A percentile compares a stretch with the other conserved stretches of the same genome.
Evolutionary conservation across 2,888 invertebrate species (phyloP).

Genomic region (Saturnia pavonia): DNA sequence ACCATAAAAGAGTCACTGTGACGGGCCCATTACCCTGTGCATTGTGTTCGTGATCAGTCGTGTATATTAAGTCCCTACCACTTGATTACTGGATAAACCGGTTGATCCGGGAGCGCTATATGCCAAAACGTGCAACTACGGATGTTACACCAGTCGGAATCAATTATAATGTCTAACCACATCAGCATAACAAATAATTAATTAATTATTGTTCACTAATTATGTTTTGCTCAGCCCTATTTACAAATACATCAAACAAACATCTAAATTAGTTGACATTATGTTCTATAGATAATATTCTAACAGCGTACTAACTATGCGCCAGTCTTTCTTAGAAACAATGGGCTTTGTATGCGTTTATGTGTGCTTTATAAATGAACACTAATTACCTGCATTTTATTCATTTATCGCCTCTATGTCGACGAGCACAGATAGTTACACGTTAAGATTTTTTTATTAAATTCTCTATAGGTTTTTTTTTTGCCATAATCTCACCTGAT

Average conservation of each 20-base stretch:
- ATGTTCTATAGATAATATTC: background rate
- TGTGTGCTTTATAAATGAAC: background rate
- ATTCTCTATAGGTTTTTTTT: too few relatives aligned
- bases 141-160: too few relatives aligned
- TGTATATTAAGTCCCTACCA: too few relatives aligned
- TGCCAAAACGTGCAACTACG: too few relatives aligned
- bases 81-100: too few relatives aligned
- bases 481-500: too few relatives aligned
- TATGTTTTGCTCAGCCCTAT: background rate
- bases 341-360: constrained; percentile 7
- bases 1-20: too few relatives aligned
- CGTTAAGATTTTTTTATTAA: background rate
- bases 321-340: constrained; percentile 9
- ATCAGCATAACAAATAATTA: too few relatives aligned
- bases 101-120: too few relatives aligned
- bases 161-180: too few relatives aligned
- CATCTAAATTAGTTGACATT: background rate
- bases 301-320: background rate
- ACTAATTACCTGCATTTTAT: background rate
- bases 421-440: background rate
- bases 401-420: background rate
- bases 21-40: too few relatives aligned
- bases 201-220: background rate
- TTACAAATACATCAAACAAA: background rate
- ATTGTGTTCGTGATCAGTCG: too few relatives aligned